Base-by-base conservation (phyloP, 2,797 vertebrate species). In the Fistularia tabacaria region DNA sequence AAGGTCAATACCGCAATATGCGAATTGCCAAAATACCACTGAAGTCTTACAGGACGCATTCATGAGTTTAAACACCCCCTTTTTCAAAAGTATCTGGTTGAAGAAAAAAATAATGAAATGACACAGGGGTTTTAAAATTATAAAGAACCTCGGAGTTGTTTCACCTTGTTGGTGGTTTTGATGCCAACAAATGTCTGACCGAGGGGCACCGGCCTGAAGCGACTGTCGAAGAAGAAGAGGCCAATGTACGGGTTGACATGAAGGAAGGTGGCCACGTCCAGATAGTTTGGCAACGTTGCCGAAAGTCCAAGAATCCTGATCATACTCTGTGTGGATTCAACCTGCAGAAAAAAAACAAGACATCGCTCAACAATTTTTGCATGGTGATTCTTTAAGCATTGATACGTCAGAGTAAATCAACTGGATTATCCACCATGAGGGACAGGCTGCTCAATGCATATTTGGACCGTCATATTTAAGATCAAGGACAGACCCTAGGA, bases 281-380 rank as follows among this genome's bases (percentile, higher is more conserved):
- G 90, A 51, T 96, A 99, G 89, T 99, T 99, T 43, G 97, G 97
- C 72, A 99, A 90, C 0, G 97, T 99, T 45, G 97, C 96, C 46
- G 97, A 99, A 6, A 99, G 93, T 8, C 97, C 97, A 70, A 99
- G 91, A 81, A 99, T 99, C 57, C 97, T 84, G 73, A 99, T 99
- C 97, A 99, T 99, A 58, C 96, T 99, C 81, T 99, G 96, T 3
- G 96, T 98, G 25, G 96, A 96, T 85, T 99, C 97, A 87, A 99
- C 97, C 97, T 99, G 65, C 41, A 0, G 36, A 63, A 42, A 66
- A 25, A 25, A 25, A 25, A 25, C 25, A 25, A 25, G 5, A 25
- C n/a, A n/a, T n/a, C n/a, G n/a, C n/a, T n/a, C n/a, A n/a, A n/a
- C n/a, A n/a, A n/a, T n/a, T n/a, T n/a, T n/a, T n/a, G n/a, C n/a